phyloP scores from a whole-genome alignment of 2,888 invertebrate species.

The Melolontha melolontha region DNA sequence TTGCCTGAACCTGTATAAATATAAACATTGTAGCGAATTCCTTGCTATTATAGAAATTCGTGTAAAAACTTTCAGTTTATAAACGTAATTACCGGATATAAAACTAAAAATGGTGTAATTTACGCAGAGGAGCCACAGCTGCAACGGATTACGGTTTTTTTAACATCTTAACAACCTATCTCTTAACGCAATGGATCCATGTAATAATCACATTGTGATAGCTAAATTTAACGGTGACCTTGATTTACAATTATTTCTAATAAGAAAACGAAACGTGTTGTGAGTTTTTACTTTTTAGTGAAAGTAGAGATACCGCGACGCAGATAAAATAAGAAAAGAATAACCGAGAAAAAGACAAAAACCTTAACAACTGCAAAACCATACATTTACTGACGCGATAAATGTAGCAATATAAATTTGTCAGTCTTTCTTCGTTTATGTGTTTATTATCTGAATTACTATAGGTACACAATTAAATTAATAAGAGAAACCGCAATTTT shows the following conservation, averaged over 20 bases:
- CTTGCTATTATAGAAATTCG: background rate
- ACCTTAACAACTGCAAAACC: constrained; percentile 3
- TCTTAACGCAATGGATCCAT: constrained; percentile 14
- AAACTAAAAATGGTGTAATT: constrained; percentile 4
- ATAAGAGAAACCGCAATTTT: too few relatives aligned
- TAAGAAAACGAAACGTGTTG: constrained; percentile 52
- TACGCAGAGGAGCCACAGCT: background rate
- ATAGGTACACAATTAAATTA: too few relatives aligned
- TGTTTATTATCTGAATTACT: background rate
- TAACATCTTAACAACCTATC: background rate
- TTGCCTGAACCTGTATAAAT: too few relatives aligned
- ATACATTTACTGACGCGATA: background rate
- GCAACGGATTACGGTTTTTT: constrained; percentile 10
- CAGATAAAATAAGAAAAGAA: constrained; percentile 18
- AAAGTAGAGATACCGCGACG: constrained; percentile 46
- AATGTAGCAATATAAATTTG: constrained; percentile 16
- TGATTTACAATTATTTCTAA: constrained; percentile 25
- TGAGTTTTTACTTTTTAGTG: constrained; percentile 54
- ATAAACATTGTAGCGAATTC: too few relatives aligned
- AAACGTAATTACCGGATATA: constrained; percentile 23
- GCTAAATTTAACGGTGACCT: constrained; percentile 9
- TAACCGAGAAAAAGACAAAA: constrained; percentile 6
- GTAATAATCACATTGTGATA: background rate
- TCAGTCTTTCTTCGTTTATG: background rate
- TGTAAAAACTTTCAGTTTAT: constrained; percentile 1